Conservation (phyloP, 2,113 vertebrate species). For the Oreochromis spilurus region DNA sequence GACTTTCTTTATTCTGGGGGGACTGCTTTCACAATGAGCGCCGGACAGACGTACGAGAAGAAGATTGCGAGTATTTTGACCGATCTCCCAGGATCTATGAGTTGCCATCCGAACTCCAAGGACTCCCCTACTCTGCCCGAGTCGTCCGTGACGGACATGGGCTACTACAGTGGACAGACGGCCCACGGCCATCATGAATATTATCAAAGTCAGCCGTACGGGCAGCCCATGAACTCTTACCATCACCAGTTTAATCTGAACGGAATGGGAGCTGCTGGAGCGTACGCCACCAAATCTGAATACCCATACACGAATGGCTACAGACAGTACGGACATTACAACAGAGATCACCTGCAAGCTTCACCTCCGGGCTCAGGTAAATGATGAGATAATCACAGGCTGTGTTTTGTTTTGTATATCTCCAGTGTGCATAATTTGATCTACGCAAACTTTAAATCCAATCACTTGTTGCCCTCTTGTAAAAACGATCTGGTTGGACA, state of each 20-base stretch:
- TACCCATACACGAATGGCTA: constrained; percentile 88
- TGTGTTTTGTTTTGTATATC: background rate
- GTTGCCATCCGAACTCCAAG: constrained; percentile 92
- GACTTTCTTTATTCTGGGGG: constrained; percentile 31
- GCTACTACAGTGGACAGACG: constrained; percentile 87
- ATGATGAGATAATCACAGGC: background rate
- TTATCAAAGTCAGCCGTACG: constrained; percentile 82
- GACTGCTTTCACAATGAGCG: constrained; percentile 79
- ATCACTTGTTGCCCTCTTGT: background rate
- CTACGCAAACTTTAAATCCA: background rate
- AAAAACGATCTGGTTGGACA: background rate
- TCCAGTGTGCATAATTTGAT: background rate
- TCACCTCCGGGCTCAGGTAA: constrained; percentile 88
- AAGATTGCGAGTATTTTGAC: constrained; percentile 92
- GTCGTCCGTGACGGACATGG: constrained; percentile 93
- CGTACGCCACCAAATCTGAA: constrained; percentile 90
- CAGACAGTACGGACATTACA: constrained; percentile 88
- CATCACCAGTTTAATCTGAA: constrained; percentile 92
- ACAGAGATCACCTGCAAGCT: constrained; percentile 87
- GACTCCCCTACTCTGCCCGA: constrained; percentile 95
- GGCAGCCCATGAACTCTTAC: constrained; percentile 85
- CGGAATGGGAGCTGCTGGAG: constrained; percentile 80
- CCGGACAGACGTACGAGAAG: constrained; percentile 87
- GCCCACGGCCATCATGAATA: constrained; percentile 84
- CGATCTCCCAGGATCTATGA: constrained; percentile 90